These are phyloP conservation scores for Epinotia nisella DNA, from an alignment of 2,888 invertebrate species.

Conservation along the genomic window DNA sequence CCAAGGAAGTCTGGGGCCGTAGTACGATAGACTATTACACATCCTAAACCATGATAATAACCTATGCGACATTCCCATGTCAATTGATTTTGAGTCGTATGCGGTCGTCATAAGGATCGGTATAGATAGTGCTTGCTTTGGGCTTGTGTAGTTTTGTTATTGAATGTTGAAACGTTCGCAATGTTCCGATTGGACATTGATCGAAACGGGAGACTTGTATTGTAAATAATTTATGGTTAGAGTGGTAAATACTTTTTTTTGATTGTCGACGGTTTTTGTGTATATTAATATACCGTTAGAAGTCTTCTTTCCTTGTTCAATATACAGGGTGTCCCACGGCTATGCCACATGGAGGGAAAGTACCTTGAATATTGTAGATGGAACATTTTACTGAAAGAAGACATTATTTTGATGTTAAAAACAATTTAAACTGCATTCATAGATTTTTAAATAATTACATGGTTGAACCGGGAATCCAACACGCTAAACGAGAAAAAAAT, in stretches of 20 bases:
- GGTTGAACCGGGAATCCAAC: no score
- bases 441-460: no score
- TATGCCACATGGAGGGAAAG: no score
- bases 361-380: no score
- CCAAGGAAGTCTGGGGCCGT: conserved; percentile 30
- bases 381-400: no score
- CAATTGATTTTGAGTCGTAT: conserved; percentile 4
- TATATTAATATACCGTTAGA: no score
- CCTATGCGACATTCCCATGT: background rate
- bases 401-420: no score
- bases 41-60: background rate
- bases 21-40: conserved; percentile 32
- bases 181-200: conserved; percentile 37
- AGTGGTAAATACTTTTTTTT: conserved; percentile 18
- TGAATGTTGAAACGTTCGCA: background rate
- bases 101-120: background rate
- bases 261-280: background rate
- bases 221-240: conserved; percentile 23
- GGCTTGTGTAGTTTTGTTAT: background rate
- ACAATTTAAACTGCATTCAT: no score
- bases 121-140: background rate
- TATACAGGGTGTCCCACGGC: no score
- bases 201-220: conserved; percentile 30
- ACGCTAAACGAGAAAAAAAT: no score
- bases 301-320: no score